Base-by-base conservation (phyloP, 2,113 vertebrate species). In the Esox niger region DNA sequence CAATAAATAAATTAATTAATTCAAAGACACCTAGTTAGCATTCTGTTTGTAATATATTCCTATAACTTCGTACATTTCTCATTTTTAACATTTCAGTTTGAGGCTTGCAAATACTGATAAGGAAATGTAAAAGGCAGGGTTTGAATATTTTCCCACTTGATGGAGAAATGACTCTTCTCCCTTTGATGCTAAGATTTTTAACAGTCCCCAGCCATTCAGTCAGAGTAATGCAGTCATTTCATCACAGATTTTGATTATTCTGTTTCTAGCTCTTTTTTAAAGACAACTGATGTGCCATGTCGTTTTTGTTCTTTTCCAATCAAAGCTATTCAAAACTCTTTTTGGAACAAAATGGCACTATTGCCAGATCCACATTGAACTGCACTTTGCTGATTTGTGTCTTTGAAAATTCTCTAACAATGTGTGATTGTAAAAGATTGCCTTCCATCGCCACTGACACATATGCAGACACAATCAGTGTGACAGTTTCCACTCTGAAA, bases 51-150 rank as follows among this genome's bases (percentile, higher is more conserved):
- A 71, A 65, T 59, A 46, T 32, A 25, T 66, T 70, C 32, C 62
- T 59, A 72, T 80, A 65, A 56, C 49, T 66, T 59, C 32, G 46
- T 61, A 23, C 56, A 57, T 54, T 57, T 30, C 30, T 68, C 7
- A 35, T 74, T 20, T 64, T 21, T 61, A 64, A n/a, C 62, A 33
- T 46, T 30, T 46, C 59, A 69, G 74, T 62, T 56, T 58, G 43
- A 70, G 60, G 55, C 62, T 61, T 81, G 79, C 66, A 43, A 62
- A 23, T 4, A 62, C 64, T 61, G 79, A 81, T 81, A 81, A 81
- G 79, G 66, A 62, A 61, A 70, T 58, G 54, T 52, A 64, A 64
- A 49, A 69, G 68, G 69, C 60, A 55, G 8, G 57, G 31, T 64
- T 66, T 77, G 75, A 72, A 69, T 77, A 57, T 31, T 32, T 11